Evolutionary conservation across 2,797 vertebrate genomes (phyloP), one percentile per base, ranked within the genome.

Genomic region (Coregonus sp.): DNA sequence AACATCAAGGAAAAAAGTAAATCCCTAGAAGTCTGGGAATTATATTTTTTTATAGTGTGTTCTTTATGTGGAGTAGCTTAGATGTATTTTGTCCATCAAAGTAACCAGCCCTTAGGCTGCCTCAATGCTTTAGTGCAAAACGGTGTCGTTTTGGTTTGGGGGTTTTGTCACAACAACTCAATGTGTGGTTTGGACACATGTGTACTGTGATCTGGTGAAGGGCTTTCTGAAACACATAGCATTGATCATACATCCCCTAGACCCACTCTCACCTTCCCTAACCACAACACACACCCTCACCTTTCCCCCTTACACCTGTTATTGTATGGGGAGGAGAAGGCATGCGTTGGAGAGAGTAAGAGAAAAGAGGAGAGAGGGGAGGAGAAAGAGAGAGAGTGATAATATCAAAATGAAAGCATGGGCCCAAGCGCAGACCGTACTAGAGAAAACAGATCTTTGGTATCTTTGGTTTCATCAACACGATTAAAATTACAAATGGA

Each of bases 391-490:
- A 85, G 78, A 84, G 76, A 70, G 84, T 78, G 78, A 75, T 65
- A 67, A 85, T 83, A 87, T 89, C 75, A 89, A 82, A 89, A 85
- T 80, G 85, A 90, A 93, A 92, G 93, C 94, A 92, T 87, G 90
- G 93, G 94, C 93, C 90, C 90, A 92, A 92, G 94, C 91, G 94
- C 96, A 96, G 96, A 96, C 96, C 95, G 94, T 90, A 90, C 95
- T 80, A 93, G 92, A 47, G 91, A 86, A 90, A 92, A 91, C 96
- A 94, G 96, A 96, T 97, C 96, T 98, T 98, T 97, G 97, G 96
- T 98, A 98, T 99, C 97, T 99, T 99, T 99, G 97, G 97, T 99
- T 96, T 98, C 94, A 96, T 97, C 95, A 94, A 96, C 95, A 97
- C 95, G 95, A 97, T 96, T 96, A 96, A 97, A 97, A 97, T 97